Evolutionary conservation across 2,797 vertebrate species (phyloP).

Genomic region (Chiroxiphia lanceolata): DNA sequence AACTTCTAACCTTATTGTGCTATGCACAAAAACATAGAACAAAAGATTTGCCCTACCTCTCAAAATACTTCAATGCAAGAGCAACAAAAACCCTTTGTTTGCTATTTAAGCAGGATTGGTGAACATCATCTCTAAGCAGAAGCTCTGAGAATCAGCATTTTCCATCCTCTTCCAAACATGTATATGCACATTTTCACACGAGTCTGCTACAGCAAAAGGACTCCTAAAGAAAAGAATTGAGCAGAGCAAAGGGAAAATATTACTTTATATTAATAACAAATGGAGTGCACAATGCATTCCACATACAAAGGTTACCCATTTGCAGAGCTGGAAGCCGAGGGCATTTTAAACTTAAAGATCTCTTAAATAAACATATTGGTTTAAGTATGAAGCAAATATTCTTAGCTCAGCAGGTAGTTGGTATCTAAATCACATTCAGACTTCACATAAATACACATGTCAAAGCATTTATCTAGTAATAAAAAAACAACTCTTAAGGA

Average conservation of each 20-base stretch:
- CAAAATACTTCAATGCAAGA: neutral
- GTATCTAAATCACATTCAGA: constrained; percentile 68
- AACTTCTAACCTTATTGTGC: constrained; percentile 32
- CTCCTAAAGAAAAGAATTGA: constrained; percentile 2
- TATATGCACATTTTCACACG: neutral
- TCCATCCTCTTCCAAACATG: neutral
- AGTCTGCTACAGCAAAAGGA: neutral
- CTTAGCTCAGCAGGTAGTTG: constrained; percentile 69
- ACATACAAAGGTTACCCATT: constrained; percentile 49
- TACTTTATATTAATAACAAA: constrained; percentile 51
- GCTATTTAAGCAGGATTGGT: constrained; percentile 13
- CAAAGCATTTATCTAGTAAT: constrained; percentile 71
- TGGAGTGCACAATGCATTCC: constrained; percentile 18
- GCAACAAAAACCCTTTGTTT: constrained; percentile 27
- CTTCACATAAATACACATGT: constrained; percentile 66
- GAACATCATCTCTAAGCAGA: constrained; percentile 11
- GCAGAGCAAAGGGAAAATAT: constrained; percentile 47
- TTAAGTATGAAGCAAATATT: constrained; percentile 64
- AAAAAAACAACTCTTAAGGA: constrained; percentile 67
- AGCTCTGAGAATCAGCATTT: constrained; percentile 1
- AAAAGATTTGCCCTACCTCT: constrained; percentile 17
- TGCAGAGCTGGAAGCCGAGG: constrained; percentile 28
- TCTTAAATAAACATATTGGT: constrained; percentile 62
- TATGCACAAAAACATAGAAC: constrained; percentile 21
- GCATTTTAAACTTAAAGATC: constrained; percentile 53